These are phyloP conservation scores for Tympanoctomys barrerae DNA, from an alignment of 2,797 vertebrate species.

Conservation along the genomic window DNA sequence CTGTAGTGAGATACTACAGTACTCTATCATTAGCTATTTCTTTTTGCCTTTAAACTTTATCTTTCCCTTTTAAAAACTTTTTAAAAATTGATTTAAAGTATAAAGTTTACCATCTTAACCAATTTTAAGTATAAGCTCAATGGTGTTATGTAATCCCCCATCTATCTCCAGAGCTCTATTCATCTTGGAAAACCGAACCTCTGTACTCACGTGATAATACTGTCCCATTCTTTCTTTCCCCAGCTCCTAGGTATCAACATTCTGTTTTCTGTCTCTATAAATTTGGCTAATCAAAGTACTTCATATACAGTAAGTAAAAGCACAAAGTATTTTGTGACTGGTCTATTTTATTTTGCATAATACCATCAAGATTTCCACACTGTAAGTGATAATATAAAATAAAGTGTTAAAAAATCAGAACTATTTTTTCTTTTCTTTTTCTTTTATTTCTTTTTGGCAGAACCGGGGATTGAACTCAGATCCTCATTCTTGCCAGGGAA, in stretches of 20 bases:
- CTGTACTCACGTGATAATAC: not conserved
- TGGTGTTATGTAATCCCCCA: not conserved
- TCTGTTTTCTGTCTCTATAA: not conserved
- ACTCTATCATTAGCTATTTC: not conserved
- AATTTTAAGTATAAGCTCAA: not conserved
- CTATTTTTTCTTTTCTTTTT: too few species aligned
- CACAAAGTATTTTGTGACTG: too few species aligned
- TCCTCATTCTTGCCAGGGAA: too few species aligned
- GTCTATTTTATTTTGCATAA: too few species aligned
- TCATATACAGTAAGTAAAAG: too few species aligned
- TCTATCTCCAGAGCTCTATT: not conserved
- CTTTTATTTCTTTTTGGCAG: too few species aligned
- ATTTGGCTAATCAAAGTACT: too few species aligned
- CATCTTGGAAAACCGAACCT: not conserved
- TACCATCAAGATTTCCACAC: too few species aligned
- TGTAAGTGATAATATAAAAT: too few species aligned
- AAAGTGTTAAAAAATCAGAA: too few species aligned
- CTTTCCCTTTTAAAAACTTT: not conserved
- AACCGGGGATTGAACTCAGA: too few species aligned
- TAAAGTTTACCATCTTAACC: not conserved
- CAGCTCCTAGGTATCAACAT: not conserved
- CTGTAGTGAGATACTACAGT: not conserved
- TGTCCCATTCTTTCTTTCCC: not conserved
- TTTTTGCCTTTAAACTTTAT: slow-evolving; percentile 2
- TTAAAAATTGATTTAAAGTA: not conserved